These are phyloP conservation scores for Andricus grossulariae DNA, from an alignment of 1,140 invertebrate species.

Conservation along the genomic window DNA sequence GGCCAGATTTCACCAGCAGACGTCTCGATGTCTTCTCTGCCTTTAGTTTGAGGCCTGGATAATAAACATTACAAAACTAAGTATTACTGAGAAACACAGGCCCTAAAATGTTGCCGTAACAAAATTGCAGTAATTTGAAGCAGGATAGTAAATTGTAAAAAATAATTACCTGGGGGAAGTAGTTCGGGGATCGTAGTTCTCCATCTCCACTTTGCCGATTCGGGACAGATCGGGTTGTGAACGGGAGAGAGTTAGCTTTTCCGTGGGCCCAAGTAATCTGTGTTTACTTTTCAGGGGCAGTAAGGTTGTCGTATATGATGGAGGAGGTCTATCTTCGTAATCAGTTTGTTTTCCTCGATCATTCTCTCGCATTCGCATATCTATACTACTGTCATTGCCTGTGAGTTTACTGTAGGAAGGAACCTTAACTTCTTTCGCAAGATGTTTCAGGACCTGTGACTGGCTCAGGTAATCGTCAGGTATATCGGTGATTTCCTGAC, in stretches of 20 bases:
- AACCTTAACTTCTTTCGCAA: constrained; percentile 87
- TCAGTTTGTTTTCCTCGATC: constrained; percentile 69
- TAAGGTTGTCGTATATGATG: constrained; percentile 72
- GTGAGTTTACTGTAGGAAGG: constrained; percentile 70
- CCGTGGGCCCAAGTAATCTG: constrained; percentile 75
- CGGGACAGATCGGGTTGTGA: constrained; percentile 85
- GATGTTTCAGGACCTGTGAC: constrained; percentile 89
- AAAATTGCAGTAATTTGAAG: too few relatives aligned
- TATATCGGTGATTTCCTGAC: constrained; percentile 89
- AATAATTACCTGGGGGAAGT: constrained; percentile 68
- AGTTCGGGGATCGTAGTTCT: constrained; percentile 68
- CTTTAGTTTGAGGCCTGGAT: constrained; percentile 78
- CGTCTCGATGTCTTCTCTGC: constrained; percentile 78
- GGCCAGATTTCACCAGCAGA: constrained; percentile 79
- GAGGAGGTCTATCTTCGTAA: constrained; percentile 74
- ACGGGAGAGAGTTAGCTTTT: constrained; percentile 83
- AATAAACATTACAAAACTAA: too few relatives aligned
- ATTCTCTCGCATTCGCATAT: constrained; percentile 65
- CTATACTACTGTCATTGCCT: constrained; percentile 62
- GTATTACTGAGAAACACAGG: too few relatives aligned
- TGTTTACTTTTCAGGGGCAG: constrained; percentile 71
- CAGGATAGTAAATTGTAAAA: background rate
- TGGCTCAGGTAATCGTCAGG: constrained; percentile 90
- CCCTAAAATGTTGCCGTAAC: too few relatives aligned
- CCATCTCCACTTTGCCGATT: constrained; percentile 70